A percentile compares a stretch with the other conserved stretches of the same genome.
Conservation (phyloP, 2,797 vertebrate species). For the Syngnathus rostellatus region DNA sequence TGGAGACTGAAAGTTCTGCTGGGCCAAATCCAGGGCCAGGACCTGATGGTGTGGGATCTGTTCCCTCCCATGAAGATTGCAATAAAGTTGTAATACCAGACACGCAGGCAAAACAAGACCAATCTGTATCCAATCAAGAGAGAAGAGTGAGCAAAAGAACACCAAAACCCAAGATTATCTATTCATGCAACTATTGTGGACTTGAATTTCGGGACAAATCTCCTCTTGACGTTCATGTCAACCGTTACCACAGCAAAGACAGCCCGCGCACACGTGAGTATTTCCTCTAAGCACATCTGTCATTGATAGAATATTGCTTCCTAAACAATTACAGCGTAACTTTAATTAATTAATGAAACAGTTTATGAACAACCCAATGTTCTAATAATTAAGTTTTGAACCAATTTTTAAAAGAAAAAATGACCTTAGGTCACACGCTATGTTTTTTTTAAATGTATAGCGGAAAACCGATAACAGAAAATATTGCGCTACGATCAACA, state of each 20-base stretch:
- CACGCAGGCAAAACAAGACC: conserved; percentile 50
- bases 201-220: conserved; percentile 62
- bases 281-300: conserved; percentile 46
- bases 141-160: conserved; percentile 60
- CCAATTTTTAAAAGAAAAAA: background rate
- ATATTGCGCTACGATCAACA: too few species aligned
- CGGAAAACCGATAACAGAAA: too few species aligned
- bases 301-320: conserved; percentile 19
- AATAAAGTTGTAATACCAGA: conserved; percentile 59
- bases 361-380: background rate
- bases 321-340: background rate
- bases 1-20: conserved; percentile 34
- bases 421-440: background rate
- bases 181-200: conserved; percentile 69
- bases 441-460: background rate
- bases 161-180: conserved; percentile 55
- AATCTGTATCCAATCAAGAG: conserved; percentile 43
- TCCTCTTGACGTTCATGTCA: conserved; percentile 65
- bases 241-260: conserved; percentile 67
- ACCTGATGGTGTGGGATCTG: conserved; percentile 24
- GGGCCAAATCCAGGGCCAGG: conserved; percentile 33
- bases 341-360: too few species aligned
- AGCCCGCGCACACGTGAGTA: conserved; percentile 68
- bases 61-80: conserved; percentile 53
- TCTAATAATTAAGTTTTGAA: background rate